Evolutionary conservation across 2,888 invertebrate species (phyloP), one percentile per base, ranked within the genome.

Genomic region (Aphrophora alni): DNA sequence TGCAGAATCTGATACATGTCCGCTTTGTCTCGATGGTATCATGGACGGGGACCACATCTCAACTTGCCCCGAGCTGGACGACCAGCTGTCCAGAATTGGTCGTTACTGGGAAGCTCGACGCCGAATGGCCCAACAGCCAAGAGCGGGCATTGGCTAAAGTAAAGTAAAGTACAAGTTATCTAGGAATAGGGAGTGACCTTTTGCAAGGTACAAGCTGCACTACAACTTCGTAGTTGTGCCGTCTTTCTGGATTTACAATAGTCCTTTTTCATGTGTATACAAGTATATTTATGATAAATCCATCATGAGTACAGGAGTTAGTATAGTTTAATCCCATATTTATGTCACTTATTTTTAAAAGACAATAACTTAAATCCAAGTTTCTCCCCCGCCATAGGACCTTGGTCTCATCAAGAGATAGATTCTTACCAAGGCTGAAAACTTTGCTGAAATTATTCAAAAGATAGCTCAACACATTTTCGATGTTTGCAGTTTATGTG

Each of bases 81-180:
- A n/a, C n/a, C n/a, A n/a, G n/a, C n/a, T n/a, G n/a, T n/a, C n/a
- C n/a, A n/a, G n/a, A n/a, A n/a, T n/a, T n/a, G n/a, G n/a, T n/a
- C n/a, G n/a, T n/a, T n/a, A n/a, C n/a, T n/a, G n/a, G n/a, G n/a
- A n/a, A n/a, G n/a, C n/a, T n/a, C n/a, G n/a, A n/a, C n/a, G n/a
- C n/a, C n/a, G n/a, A n/a, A n/a, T n/a, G n/a, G n/a, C n/a, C n/a
- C n/a, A n/a, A n/a, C n/a, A n/a, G n/a, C n/a, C n/a, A n/a, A n/a
- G n/a, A n/a, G n/a, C n/a, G n/a, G n/a, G n/a, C n/a, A n/a, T n/a
- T n/a, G n/a, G n/a, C n/a, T n/a, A n/a, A n/a, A n/a, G n/a, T n/a
- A n/a, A n/a, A n/a, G n/a, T n/a, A n/a, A n/a, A n/a, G n/a, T 68
- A 77, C 14, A 27, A 77, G 69, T 77, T 77, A 14, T 77, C 69